Conservation (phyloP, 2,888 invertebrate species). For the Eilema griseolum region DNA sequence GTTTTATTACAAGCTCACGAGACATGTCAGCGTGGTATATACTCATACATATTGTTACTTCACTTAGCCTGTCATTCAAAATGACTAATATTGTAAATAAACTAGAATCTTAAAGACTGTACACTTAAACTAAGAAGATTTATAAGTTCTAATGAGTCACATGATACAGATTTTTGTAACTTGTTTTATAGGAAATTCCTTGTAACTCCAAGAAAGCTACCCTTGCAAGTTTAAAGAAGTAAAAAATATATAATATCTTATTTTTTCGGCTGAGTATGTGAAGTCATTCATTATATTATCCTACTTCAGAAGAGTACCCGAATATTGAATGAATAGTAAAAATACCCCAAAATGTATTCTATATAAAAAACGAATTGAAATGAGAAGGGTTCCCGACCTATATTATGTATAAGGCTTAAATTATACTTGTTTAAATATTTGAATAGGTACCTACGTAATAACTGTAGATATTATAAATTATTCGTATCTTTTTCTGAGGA, state of each 20-base stretch:
- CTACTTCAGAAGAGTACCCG: neutral
- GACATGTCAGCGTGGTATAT: conserved; percentile 10
- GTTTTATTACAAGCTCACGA: neutral
- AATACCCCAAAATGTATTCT: neutral
- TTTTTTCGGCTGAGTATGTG: conserved; percentile 30
- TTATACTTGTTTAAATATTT: neutral
- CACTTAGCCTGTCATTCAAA: conserved; percentile 70
- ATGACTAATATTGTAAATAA: conserved; percentile 80
- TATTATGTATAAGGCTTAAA: neutral
- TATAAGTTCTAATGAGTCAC: conserved; percentile 44
- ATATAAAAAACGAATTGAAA: neutral
- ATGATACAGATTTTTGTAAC: conserved; percentile 50
- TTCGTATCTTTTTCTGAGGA: neutral
- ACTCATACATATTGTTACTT: conserved; percentile 39
- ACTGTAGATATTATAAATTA: neutral
- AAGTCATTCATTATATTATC: no score
- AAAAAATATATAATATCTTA: conserved; percentile 30
- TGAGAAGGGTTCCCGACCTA: neutral
- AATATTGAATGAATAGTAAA: neutral
- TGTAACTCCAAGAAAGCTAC: conserved; percentile 28
- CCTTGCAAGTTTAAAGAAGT: conserved; percentile 39
- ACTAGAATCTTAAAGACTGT: conserved; percentile 85
- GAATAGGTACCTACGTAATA: neutral
- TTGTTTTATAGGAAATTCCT: conserved; percentile 33
- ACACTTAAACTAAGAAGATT: conserved; percentile 63